These are phyloP conservation scores for Parnassius glacialis DNA, from an alignment of 2,888 invertebrate species.

Conservation along the genomic window DNA sequence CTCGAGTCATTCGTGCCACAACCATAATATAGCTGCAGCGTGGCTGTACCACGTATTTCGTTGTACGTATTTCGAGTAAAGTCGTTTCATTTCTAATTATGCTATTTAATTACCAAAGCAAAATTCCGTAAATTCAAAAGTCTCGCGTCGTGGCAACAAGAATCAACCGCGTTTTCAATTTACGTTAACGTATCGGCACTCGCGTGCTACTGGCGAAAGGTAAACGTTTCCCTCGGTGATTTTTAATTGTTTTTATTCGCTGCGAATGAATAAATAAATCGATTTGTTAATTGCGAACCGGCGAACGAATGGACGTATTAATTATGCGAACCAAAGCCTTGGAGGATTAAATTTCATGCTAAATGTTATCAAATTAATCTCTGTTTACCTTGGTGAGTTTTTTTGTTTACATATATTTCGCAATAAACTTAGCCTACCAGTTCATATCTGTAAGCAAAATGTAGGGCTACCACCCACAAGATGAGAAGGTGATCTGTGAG, in stretches of 20 bases:
- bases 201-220: neutral
- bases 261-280: conserved; percentile 31
- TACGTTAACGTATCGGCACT: neutral
- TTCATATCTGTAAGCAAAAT: too few relatives aligned
- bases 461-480: too few relatives aligned
- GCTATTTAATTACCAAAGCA: too few relatives aligned
- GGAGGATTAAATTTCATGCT: conserved; percentile 16
- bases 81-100: too few relatives aligned
- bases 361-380: conserved; percentile 14
- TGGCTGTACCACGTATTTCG: too few relatives aligned
- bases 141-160: too few relatives aligned
- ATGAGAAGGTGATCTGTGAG: too few relatives aligned
- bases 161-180: neutral
- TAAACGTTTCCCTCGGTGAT: conserved; percentile 2
- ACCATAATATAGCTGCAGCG: too few relatives aligned
- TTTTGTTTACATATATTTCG: neutral
- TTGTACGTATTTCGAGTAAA: too few relatives aligned
- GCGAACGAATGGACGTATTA: conserved; percentile 31
- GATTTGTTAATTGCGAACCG: conserved; percentile 29
- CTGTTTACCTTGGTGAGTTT: neutral
- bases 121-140: too few relatives aligned
- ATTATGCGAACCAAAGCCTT: conserved; percentile 28
- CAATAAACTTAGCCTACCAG: too few relatives aligned
- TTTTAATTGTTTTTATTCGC: conserved; percentile 33
- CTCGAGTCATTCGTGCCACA: too few relatives aligned